Percentiles rank a stretch among this genome's conserved stretches.
Evolutionary conservation across 1,140 invertebrate species (phyloP).

Genomic region (Drosophila azteca): DNA sequence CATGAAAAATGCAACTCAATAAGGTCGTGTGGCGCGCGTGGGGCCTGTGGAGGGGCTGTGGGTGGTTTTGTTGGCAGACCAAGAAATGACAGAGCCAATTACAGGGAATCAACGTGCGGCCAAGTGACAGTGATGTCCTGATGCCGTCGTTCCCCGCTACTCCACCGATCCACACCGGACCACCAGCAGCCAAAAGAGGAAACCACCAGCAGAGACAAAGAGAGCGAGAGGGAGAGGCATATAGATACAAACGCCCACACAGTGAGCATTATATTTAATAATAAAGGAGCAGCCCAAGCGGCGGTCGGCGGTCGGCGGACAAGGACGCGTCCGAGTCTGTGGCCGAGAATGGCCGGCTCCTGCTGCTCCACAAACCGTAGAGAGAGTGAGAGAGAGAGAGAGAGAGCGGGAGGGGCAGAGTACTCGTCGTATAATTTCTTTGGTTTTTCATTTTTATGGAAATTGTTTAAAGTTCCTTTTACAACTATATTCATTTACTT

Average conservation of each 20-base stretch:
- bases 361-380: too few relatives aligned
- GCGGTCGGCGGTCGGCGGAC: conserved; percentile 7
- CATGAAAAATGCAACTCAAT: conserved; percentile 72
- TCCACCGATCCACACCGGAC: conserved; percentile 10
- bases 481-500: conserved; percentile 72
- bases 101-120: conserved; percentile 56
- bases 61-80: conserved; percentile 1
- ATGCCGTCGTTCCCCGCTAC: conserved; percentile 4
- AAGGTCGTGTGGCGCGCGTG: conserved; percentile 27
- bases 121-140: conserved; percentile 40
- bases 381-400: not conserved
- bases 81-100: conserved; percentile 75
- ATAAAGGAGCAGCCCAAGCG: conserved; percentile 48
- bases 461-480: conserved; percentile 76
- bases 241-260: conserved; percentile 15
- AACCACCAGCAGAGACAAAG: conserved; percentile 12
- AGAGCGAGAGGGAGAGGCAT: not conserved
- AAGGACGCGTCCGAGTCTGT: not conserved
- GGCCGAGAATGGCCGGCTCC: too few relatives aligned
- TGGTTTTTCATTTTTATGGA: conserved; percentile 81
- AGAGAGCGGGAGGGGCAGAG: not conserved
- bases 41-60: too few relatives aligned
- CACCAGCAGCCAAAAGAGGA: conserved; percentile 17
- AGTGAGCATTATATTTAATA: conserved; percentile 73
- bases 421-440: conserved; percentile 57